Evolutionary conservation across 1,140 invertebrate genomes (phyloP).

Genomic region (Drosophila ambigua): DNA sequence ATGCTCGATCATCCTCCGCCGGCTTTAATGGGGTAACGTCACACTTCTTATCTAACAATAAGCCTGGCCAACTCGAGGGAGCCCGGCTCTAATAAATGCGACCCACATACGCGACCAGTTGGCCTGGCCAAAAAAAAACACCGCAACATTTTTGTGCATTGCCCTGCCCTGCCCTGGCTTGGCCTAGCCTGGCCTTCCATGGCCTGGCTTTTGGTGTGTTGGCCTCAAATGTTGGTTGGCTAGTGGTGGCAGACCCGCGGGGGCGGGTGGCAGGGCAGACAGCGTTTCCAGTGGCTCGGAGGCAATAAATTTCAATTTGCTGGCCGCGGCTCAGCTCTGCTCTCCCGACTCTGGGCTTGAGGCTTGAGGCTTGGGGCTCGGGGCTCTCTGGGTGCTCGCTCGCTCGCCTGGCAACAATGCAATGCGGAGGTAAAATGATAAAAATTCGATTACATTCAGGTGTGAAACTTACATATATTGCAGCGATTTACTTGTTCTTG

Average conservation of each 20-base stretch:
- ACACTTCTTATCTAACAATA: conserved; percentile 63
- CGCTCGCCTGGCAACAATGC: conserved; percentile 75
- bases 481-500: conserved; percentile 74
- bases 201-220: conserved; percentile 11
- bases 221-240: conserved; percentile 35
- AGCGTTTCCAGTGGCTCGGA: conserved; percentile 76
- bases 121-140: conserved; percentile 61
- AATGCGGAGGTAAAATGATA: conserved; percentile 80
- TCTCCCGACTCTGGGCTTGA: conserved; percentile 2
- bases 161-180: conserved; percentile 35
- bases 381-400: conserved; percentile 24
- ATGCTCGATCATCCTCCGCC: conserved; percentile 48
- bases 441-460: conserved; percentile 82
- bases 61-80: conserved; percentile 28
- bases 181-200: conserved; percentile 31
- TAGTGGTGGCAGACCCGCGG: conserved; percentile 11
- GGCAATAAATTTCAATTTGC: conserved; percentile 82
- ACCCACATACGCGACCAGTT: conserved; percentile 80
- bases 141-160: conserved; percentile 57
- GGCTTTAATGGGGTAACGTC: conserved; percentile 76
- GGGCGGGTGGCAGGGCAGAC: conserved; percentile 33
- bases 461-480: conserved; percentile 77
- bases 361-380: not conserved
- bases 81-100: conserved; percentile 67
- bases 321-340: conserved; percentile 40